These are phyloP conservation scores for Protosalanx chinensis DNA, from an alignment of 2,797 vertebrate species.

Conservation along the genomic window DNA sequence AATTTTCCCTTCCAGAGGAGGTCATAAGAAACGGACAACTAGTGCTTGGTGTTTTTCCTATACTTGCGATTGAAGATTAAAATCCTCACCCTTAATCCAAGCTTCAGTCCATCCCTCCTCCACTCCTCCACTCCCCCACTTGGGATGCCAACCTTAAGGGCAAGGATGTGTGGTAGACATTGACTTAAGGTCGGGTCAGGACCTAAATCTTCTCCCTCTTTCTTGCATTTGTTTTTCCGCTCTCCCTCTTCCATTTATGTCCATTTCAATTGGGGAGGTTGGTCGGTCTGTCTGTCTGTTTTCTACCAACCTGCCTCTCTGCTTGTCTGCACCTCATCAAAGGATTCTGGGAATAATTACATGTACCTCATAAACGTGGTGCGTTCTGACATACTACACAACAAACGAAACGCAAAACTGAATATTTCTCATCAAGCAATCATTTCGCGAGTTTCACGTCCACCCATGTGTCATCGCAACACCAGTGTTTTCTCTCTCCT, in stretches of 20 bases:
- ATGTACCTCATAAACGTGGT: background rate
- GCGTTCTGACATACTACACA: background rate
- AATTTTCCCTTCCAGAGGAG: background rate
- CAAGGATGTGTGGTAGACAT: background rate
- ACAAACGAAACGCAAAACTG: background rate
- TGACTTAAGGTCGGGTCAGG: background rate
- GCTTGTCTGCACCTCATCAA: background rate
- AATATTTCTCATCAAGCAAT: background rate
- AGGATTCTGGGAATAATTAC: background rate
- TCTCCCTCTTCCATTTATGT: background rate
- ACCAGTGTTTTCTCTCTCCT: background rate
- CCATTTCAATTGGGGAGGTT: background rate
- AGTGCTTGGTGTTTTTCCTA: constrained; percentile 21
- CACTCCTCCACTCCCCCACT: background rate
- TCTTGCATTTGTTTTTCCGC: background rate
- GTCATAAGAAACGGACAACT: constrained; percentile 13
- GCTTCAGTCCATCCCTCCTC: constrained; percentile 5
- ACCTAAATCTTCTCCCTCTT: background rate
- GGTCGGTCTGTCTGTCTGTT: background rate
- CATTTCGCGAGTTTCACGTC: background rate
- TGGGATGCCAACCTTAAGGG: background rate
- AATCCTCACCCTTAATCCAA: constrained; percentile 18
- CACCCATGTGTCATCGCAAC: background rate
- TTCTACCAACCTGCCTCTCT: background rate
- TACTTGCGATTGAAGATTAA: constrained; percentile 29